Evolutionary conservation across 2,113 vertebrate genomes (phyloP).

Genomic region (Atrichornis clamosus): DNA sequence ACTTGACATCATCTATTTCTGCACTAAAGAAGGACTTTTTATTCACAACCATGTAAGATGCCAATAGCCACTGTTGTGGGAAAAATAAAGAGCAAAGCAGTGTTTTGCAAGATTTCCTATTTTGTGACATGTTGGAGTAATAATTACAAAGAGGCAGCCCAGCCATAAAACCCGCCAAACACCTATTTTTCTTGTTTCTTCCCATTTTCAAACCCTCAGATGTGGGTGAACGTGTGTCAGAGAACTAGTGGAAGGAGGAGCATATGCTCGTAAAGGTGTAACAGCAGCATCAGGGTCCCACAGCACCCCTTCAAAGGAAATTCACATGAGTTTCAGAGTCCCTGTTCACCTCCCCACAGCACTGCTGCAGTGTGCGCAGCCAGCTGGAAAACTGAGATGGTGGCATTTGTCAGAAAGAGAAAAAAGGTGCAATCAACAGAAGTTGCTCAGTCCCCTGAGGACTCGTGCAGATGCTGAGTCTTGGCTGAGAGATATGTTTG

Average conservation of each 20-base stretch:
- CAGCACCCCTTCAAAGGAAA: background rate
- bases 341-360: background rate
- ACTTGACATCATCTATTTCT: background rate
- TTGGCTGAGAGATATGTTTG: rapidly evolving
- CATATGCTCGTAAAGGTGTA: background rate
- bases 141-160: background rate
- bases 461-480: background rate
- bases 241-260: background rate
- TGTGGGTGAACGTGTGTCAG: background rate
- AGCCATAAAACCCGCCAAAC: too few relatives aligned
- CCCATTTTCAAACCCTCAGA: background rate
- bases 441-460: background rate
- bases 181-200: rapidly evolving
- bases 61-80: background rate
- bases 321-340: rapidly evolving
- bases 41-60: background rate
- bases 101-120: background rate
- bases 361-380: background rate
- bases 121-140: background rate
- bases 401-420: background rate
- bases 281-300: rapidly evolving
- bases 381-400: background rate
- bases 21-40: background rate
- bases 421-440: background rate
- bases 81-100: background rate